These are phyloP conservation scores for Eupithecia inturbata DNA, from an alignment of 2,888 invertebrate species.

Conservation along the genomic window DNA sequence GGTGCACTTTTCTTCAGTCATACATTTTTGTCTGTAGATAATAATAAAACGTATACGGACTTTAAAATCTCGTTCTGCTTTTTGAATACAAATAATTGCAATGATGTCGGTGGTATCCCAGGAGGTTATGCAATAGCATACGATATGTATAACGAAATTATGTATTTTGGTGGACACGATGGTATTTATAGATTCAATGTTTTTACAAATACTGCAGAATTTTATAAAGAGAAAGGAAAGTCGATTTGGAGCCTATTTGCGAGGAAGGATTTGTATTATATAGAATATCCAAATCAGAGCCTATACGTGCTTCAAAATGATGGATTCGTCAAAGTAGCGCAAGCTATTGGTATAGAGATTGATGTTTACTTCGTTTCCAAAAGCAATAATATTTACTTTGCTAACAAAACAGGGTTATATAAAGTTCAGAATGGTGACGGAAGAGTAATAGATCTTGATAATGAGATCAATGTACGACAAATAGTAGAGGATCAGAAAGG, in stretches of 20 bases:
- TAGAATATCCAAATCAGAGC: slow-evolving; percentile 71
- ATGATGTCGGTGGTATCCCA: slow-evolving; percentile 49
- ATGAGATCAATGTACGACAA: slow-evolving; percentile 61
- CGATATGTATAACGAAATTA: slow-evolving; percentile 69
- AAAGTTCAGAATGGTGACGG: slow-evolving; percentile 58
- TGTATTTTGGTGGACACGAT: slow-evolving; percentile 75
- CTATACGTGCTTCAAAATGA: slow-evolving; percentile 63
- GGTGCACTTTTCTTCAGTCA: slow-evolving; percentile 71
- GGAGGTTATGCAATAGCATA: slow-evolving; percentile 75
- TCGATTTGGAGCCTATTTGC: slow-evolving; percentile 73
- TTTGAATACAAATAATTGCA: slow-evolving; percentile 34
- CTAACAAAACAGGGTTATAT: slow-evolving; percentile 70
- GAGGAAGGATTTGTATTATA: slow-evolving; percentile 70
- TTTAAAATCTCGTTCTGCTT: slow-evolving; percentile 66
- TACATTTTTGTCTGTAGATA: slow-evolving; percentile 48
- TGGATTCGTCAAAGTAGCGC: slow-evolving; percentile 61
- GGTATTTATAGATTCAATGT: slow-evolving; percentile 76
- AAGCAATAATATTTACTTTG: slow-evolving; percentile 63
- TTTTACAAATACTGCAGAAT: slow-evolving; percentile 64
- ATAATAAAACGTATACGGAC: slow-evolving; percentile 59
- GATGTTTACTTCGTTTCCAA: slow-evolving; percentile 68
- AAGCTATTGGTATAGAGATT: slow-evolving; percentile 64
- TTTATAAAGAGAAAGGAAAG: slow-evolving; percentile 69
- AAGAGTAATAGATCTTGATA: slow-evolving; percentile 54
- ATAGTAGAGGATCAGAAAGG: slow-evolving; percentile 70